A percentile compares a stretch with the other conserved stretches of the same genome.
phyloP scores from a whole-genome alignment of 2,113 vertebrate species.

The Crotalus horridus region DNA sequence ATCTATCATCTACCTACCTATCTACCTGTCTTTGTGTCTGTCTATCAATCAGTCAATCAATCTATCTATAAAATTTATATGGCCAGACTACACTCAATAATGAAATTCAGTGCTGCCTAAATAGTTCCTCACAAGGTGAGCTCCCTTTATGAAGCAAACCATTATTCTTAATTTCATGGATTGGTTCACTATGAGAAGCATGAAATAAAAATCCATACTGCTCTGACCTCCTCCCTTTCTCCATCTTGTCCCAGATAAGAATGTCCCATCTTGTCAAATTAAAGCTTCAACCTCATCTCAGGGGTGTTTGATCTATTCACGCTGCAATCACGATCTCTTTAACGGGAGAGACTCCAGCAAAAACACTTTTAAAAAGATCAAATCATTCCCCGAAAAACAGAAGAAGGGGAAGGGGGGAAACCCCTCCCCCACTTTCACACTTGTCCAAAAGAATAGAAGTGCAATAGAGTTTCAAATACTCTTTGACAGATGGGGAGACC shows the following conservation, averaged over 20 bases:
- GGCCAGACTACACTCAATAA: background rate
- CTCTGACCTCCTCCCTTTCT: slow-evolving; percentile 31
- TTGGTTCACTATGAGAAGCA: background rate
- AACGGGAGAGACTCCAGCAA: slow-evolving; percentile 55
- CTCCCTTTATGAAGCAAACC: background rate
- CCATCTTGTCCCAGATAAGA: slow-evolving; percentile 43
- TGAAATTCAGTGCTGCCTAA: background rate
- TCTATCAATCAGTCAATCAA: too few species aligned
- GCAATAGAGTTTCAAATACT: slow-evolving; percentile 63
- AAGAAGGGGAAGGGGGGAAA: slow-evolving; percentile 2
- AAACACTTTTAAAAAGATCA: slow-evolving; percentile 51
- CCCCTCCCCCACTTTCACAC: slow-evolving; percentile 62
- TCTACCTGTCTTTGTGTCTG: too few species aligned
- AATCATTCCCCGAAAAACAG: slow-evolving; percentile 46
- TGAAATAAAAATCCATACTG: background rate
- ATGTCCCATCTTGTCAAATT: slow-evolving; percentile 42
- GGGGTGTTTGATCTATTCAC: slow-evolving; percentile 67
- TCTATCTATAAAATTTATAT: background rate
- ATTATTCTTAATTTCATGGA: background rate
- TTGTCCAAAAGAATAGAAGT: slow-evolving; percentile 67
- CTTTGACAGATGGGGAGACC: slow-evolving; percentile 67
- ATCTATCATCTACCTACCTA: too few species aligned
- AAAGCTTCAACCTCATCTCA: slow-evolving; percentile 53
- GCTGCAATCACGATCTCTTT: slow-evolving; percentile 62
- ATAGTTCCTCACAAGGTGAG: background rate